Evolutionary conservation across 2,113 vertebrate genomes (phyloP).

Genomic region (Platycercus adscitus): DNA sequence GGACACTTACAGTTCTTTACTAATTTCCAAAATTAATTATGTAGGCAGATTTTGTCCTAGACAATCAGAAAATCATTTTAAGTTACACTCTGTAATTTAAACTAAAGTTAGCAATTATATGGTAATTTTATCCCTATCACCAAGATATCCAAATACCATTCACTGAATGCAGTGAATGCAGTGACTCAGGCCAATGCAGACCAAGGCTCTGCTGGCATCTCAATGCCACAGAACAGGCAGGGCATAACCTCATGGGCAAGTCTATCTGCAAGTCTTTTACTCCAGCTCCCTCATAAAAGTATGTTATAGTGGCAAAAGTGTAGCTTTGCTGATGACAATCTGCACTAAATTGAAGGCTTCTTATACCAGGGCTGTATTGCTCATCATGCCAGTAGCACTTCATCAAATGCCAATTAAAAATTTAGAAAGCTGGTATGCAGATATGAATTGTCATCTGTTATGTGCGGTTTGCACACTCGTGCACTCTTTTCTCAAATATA

Average conservation of each 20-base stretch:
- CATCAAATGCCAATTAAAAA: background rate
- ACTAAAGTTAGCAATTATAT: background rate
- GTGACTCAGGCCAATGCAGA: background rate
- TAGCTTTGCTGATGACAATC: background rate
- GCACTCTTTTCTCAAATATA: background rate
- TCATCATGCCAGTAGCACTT: background rate
- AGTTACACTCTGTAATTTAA: background rate
- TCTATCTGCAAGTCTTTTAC: background rate
- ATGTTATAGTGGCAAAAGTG: background rate
- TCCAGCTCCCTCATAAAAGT: background rate
- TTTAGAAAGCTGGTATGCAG: background rate
- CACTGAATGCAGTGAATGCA: background rate
- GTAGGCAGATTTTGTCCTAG: background rate
- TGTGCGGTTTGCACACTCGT: background rate
- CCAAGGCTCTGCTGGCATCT: background rate
- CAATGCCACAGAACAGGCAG: background rate
- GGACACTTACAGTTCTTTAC: background rate
- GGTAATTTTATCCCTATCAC: conserved; percentile 1
- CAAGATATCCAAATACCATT: background rate
- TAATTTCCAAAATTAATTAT: conserved; percentile 5
- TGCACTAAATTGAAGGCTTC: background rate
- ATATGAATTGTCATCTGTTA: background rate
- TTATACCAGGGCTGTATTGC: background rate
- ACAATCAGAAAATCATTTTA: conserved; percentile 2
- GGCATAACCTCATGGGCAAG: background rate